Percentiles rank a stretch among this genome's conserved stretches.
Evolutionary conservation across 2,113 vertebrate genomes (phyloP).

Genomic region (Tragelaphus scriptus): DNA sequence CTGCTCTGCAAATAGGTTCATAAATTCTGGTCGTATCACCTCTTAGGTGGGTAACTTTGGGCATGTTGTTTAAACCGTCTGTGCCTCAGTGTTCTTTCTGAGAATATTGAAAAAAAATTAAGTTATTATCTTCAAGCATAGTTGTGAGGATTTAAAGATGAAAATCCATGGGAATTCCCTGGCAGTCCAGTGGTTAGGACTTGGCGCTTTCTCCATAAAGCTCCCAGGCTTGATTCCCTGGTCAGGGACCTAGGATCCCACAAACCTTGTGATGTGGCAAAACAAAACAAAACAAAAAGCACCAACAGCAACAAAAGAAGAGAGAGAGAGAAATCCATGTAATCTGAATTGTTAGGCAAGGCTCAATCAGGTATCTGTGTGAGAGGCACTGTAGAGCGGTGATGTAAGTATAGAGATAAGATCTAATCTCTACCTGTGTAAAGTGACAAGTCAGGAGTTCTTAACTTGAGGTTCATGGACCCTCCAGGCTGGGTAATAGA

Average conservation of each 20-base stretch:
- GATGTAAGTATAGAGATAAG: background rate
- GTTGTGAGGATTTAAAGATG: background rate
- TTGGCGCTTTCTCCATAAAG: background rate
- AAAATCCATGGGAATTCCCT: background rate
- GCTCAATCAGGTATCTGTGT: background rate
- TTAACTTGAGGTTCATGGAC: background rate
- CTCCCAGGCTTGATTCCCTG: background rate
- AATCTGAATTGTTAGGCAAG: background rate
- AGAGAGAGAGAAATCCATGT: background rate
- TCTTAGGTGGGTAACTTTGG: background rate
- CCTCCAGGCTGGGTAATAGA: background rate
- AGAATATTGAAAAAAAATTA: background rate
- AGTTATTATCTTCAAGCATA: background rate
- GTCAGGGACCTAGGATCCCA: background rate
- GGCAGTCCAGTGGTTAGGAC: background rate
- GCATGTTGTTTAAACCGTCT: background rate
- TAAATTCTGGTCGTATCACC: too few relatives aligned
- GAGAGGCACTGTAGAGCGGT: background rate
- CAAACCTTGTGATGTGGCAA: background rate
- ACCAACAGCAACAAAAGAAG: background rate
- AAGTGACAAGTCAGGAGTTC: background rate
- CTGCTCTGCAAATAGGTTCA: background rate
- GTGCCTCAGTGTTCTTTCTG: background rate
- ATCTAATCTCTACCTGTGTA: background rate
- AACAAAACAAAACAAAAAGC: background rate